Conservation (phyloP, 2,113 vertebrate genomes). For the Poeciliopsis turrubarensis region DNA sequence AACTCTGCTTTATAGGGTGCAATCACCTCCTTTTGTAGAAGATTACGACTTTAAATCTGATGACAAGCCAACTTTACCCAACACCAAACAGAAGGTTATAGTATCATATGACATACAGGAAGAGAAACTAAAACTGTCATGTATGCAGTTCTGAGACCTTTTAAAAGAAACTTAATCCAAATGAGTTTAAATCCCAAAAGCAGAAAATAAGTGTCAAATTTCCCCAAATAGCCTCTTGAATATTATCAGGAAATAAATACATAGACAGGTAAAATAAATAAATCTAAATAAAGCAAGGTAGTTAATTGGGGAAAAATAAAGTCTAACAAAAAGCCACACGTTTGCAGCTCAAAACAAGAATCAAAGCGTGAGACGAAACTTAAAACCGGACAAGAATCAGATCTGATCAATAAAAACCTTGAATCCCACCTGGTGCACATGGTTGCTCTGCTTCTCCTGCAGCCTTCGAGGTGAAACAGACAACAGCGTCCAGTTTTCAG, state of each 20-base stretch:
- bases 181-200: neutral
- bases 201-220: conserved; percentile 18
- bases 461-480: conserved; percentile 12
- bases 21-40: neutral
- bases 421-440: conserved; percentile 68
- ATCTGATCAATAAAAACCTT: neutral
- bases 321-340: neutral
- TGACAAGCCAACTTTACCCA: neutral
- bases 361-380: neutral
- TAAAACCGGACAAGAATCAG: accelerated
- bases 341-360: neutral
- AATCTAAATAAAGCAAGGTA: neutral
- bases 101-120: conserved; percentile 26
- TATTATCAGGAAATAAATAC: neutral
- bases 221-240: neutral
- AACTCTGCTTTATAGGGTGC: neutral
- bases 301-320: neutral
- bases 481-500: no score
- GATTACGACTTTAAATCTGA: neutral
- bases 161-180: conserved; percentile 10
- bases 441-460: neutral
- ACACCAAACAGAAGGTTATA: neutral
- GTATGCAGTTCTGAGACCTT: neutral
- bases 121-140: conserved; percentile 16
- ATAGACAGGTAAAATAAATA: neutral